Evolutionary conservation across 2,113 vertebrate genomes (phyloP).

Genomic region (Collichthys lucidus): DNA sequence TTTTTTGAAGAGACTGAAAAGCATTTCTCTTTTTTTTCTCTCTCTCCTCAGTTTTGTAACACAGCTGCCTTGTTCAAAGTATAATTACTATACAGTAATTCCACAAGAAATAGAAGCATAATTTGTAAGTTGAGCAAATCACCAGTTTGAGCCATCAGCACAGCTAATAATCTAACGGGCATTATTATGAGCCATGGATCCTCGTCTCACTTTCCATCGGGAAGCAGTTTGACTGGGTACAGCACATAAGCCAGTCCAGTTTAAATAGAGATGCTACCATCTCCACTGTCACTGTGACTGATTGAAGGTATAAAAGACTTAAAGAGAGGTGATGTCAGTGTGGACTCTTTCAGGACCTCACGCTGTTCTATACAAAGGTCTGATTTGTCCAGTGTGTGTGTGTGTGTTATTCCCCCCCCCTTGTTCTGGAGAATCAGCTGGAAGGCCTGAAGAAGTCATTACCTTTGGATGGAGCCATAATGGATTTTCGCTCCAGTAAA

Average conservation of each 20-base stretch:
- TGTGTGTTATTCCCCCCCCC: slow-evolving; percentile 48
- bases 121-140: slow-evolving; percentile 29
- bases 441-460: slow-evolving; percentile 82
- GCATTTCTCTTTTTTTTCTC: slow-evolving; percentile 10
- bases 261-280: slow-evolving; percentile 37
- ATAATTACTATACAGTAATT: slow-evolving; percentile 9
- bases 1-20: slow-evolving; percentile 10
- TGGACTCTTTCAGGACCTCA: slow-evolving; percentile 47
- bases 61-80: slow-evolving; percentile 14
- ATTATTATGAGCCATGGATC: not conserved
- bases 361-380: slow-evolving; percentile 60
- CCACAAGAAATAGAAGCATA: not conserved
- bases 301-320: slow-evolving; percentile 43
- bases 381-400: slow-evolving; percentile 57
- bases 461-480: slow-evolving; percentile 80
- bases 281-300: slow-evolving; percentile 36
- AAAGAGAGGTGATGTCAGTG: slow-evolving; percentile 54
- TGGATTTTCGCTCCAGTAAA: slow-evolving; percentile 82
- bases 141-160: not conserved
- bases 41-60: not conserved
- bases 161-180: not conserved
- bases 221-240: not conserved
- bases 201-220: not conserved
- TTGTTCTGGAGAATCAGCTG: slow-evolving; percentile 78
- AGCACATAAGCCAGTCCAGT: not conserved